Percentiles rank a stretch among this genome's conserved stretches.
phyloP scores from a whole-genome alignment of 1,140 invertebrate species.

The Rhyzopertha dominica region DNA sequence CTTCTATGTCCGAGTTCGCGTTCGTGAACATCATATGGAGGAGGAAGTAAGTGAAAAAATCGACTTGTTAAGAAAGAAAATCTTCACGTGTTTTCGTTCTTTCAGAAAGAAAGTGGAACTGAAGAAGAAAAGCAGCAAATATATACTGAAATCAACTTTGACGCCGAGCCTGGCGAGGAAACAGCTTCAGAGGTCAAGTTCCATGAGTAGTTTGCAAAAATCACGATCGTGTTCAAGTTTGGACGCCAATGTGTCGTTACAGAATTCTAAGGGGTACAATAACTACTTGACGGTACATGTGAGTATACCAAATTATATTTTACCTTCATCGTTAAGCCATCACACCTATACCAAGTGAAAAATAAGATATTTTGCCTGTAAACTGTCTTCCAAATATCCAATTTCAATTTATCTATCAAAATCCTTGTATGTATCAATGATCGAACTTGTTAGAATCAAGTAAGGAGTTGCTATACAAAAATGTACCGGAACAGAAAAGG shows the following conservation, averaged over 20 bases:
- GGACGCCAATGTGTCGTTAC: conserved; percentile 51
- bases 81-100: conserved; percentile 16
- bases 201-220: conserved; percentile 55
- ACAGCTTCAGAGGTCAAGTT: conserved; percentile 56
- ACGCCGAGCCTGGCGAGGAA: conserved; percentile 69
- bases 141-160: conserved; percentile 75
- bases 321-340: conserved; percentile 5
- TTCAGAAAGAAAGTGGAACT: conserved; percentile 71
- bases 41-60: conserved; percentile 68
- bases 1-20: conserved; percentile 82
- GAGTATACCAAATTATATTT: conserved; percentile 38
- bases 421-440: too few species aligned
- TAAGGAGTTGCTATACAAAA: too few species aligned
- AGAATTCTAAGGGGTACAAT: conserved; percentile 48
- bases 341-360: too few species aligned
- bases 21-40: conserved; percentile 85
- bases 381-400: too few species aligned
- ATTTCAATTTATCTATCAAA: too few species aligned
- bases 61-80: too few species aligned
- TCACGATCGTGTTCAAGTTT: conserved; percentile 67
- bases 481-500: too few species aligned
- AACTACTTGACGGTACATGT: conserved; percentile 73
- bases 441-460: too few species aligned
- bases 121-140: conserved; percentile 77
- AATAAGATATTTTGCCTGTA: too few species aligned